These are phyloP conservation scores for Platygyra sinensis DNA, from an alignment of 64 coral and sea anemone genomes.

Conservation along the genomic window DNA sequence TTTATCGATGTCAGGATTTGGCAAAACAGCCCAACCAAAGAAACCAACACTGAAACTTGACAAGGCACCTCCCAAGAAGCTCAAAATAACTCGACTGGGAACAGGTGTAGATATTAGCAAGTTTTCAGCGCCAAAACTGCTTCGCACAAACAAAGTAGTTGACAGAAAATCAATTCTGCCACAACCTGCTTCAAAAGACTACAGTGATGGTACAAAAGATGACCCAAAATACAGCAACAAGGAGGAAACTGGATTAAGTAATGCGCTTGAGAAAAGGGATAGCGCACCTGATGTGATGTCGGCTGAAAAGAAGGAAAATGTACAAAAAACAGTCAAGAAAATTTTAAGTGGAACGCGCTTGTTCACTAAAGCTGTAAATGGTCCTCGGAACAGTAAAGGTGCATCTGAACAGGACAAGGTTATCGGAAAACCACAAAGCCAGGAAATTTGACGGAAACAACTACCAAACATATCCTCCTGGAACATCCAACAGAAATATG, in stretches of 20 bases:
- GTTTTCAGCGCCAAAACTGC: conserved; percentile 31
- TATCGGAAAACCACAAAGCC: too few species aligned
- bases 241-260: neutral
- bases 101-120: conserved; percentile 63
- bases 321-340: conserved; percentile 56
- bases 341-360: conserved; percentile 64
- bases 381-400: neutral
- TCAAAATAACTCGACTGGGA: conserved; percentile 49
- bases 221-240: neutral
- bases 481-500: too few species aligned
- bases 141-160: neutral
- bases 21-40: conserved; percentile 38
- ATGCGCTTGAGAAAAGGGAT: neutral
- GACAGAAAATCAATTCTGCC: neutral
- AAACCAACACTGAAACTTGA: neutral
- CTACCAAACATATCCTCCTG: too few species aligned
- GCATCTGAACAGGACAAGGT: too few species aligned
- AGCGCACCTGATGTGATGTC: neutral
- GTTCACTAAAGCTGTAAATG: conserved; percentile 61
- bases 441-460: too few species aligned
- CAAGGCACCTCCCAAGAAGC: neutral
- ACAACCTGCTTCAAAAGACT: neutral
- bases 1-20: conserved; percentile 89
- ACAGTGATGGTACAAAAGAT: neutral
- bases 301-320: conserved; percentile 39